These are phyloP conservation scores for Cosmia trapezina DNA, from an alignment of 2,888 invertebrate genomes.

Conservation along the genomic window DNA sequence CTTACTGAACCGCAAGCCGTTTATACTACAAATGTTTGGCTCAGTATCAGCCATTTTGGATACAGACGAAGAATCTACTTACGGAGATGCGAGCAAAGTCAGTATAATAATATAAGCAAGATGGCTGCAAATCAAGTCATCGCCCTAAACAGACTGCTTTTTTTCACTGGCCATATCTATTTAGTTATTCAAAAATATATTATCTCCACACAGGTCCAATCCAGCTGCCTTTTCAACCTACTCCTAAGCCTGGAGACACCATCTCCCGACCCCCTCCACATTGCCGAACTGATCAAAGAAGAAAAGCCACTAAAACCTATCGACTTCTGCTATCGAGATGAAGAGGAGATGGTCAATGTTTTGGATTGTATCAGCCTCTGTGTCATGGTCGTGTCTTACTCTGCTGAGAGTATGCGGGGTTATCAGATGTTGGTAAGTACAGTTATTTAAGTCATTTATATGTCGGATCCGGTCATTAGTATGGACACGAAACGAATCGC, in stretches of 20 bases:
- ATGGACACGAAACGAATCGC: no score
- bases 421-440: conserved; percentile 96
- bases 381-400: conserved; percentile 99
- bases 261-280: conserved; percentile 97
- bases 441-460: not conserved
- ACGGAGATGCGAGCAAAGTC: conserved; percentile 98
- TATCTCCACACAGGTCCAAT: conserved; percentile 92
- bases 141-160: not conserved
- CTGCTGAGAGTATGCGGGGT: conserved; percentile 97
- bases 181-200: not conserved
- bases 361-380: conserved; percentile 99
- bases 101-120: conserved; percentile 52
- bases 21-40: conserved; percentile 99
- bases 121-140: not conserved
- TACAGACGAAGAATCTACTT: conserved; percentile 95
- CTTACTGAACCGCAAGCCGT: conserved; percentile 98
- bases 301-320: conserved; percentile 97
- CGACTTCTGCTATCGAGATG: conserved; percentile 99
- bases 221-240: conserved; percentile 97
- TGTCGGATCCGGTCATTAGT: no score
- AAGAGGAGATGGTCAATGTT: conserved; percentile 98
- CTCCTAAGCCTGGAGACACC: conserved; percentile 98
- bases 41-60: conserved; percentile 99
- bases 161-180: not conserved
- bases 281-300: conserved; percentile 97